Base-by-base conservation (phyloP, 2,888 invertebrate species). In the Hymenopus coronatus region DNA sequence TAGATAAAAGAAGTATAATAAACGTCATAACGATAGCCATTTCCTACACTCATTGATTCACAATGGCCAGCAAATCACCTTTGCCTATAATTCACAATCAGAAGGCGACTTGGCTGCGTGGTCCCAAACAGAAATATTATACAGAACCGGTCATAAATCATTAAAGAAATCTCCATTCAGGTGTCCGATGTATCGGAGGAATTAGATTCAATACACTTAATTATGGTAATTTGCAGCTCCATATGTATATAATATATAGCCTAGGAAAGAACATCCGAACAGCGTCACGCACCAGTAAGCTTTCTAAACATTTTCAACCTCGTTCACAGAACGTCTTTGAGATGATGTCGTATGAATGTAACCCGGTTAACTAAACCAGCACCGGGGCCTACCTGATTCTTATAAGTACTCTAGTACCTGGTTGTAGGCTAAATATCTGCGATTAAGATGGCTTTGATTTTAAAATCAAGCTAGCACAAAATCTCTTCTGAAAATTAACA, bases 121-220 rank as follows among this genome's bases (percentile, higher is more conserved):
- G 54, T 30, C 28, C 84, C 15, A 30, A 9, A 15, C 28, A 84
- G 28, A 28, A 33, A 28, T 84, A 20, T 83, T 40, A 40, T 40
- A 70, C 54, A 70, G 54, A 30, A 84, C 25, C 30, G 14, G 6
- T 2, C 33, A 70, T 87, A 87, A 87, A 87, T 87, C 82, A 82
- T 87, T 87, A 87, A 82, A 82, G 82, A 87, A 87, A 40, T 81
- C 27, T 82, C 82, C 40, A 87, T 87, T 82, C 82, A 87, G 8
- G n/a, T 33, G 82, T 82, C 82, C n/a, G 28, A 70, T 28, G 86
- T 27, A 86, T 70, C 81, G 30, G 85, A 85, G 82, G 33, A 82
- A 87, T 40, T 87, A n/a, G 33, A 87, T 40, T 87, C 87, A 87
- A 87, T 87, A 87, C 27, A 40, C 87, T 82, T 87, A 87, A 87